These are phyloP conservation scores for Tuta absoluta DNA, from an alignment of 2,888 invertebrate species.

Conservation along the genomic window DNA sequence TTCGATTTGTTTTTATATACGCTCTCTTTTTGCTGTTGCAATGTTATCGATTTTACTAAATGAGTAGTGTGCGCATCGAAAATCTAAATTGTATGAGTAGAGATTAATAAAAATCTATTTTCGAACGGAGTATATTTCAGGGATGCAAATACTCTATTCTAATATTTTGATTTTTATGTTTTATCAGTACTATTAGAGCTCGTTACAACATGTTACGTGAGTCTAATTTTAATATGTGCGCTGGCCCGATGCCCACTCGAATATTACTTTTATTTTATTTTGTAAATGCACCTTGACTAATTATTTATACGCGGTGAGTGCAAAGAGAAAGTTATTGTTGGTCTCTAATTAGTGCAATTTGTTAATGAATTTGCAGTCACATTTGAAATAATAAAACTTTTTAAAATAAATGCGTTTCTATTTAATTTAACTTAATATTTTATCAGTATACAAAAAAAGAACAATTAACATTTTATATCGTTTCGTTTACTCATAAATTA, in stretches of 20 bases:
- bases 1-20: neutral
- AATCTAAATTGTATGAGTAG: too few species aligned
- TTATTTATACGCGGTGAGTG: constrained; percentile 20
- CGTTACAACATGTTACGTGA: neutral
- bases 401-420: constrained; percentile 1
- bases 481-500: constrained; percentile 17
- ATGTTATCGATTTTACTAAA: too few species aligned
- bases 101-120: too few species aligned
- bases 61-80: too few species aligned
- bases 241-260: neutral
- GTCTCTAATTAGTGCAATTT: constrained; percentile 23
- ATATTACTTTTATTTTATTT: neutral
- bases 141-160: too few species aligned
- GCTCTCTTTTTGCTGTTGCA: too few species aligned
- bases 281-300: neutral
- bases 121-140: too few species aligned
- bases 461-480: neutral
- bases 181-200: neutral
- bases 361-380: constrained; percentile 14
- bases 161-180: neutral
- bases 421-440: neutral
- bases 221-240: neutral
- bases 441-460: neutral
- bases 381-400: constrained; percentile 24
- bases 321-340: constrained; percentile 18